These are phyloP conservation scores for Gymnopithys bicolor DNA, from an alignment of 2,797 vertebrate genomes.

Conservation along the genomic window DNA sequence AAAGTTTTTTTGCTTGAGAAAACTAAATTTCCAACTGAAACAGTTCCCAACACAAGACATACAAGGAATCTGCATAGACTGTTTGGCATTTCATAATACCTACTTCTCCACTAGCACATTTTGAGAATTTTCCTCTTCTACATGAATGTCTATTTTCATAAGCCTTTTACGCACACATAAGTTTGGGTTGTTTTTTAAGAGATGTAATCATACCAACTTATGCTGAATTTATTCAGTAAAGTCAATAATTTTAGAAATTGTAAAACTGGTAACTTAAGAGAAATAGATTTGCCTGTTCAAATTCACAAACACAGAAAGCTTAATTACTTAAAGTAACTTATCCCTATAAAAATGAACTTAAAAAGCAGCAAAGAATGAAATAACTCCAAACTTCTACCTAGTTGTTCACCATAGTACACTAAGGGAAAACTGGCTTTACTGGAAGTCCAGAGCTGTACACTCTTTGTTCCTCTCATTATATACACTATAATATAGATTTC, in stretches of 20 bases:
- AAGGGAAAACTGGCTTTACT: not conserved
- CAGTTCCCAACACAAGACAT: fast-evolving
- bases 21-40: not conserved
- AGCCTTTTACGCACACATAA: not conserved
- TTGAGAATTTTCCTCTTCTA: not conserved
- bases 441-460: not conserved
- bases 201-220: not conserved
- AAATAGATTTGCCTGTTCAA: not conserved
- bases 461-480: not conserved
- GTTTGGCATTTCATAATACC: not conserved
- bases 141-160: not conserved
- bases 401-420: not conserved
- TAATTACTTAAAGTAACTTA: not conserved
- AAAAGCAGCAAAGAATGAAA: not conserved
- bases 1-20: not conserved
- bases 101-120: not conserved
- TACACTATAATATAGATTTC: not conserved
- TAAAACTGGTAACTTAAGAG: not conserved
- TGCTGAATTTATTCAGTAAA: not conserved
- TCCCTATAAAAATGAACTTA: not conserved
- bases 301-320: not conserved
- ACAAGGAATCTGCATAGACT: not conserved
- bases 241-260: not conserved
- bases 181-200: not conserved
- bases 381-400: not conserved